phyloP scores from a whole-genome alignment of 2,888 invertebrate genomes.

The Parnassius orleans region DNA sequence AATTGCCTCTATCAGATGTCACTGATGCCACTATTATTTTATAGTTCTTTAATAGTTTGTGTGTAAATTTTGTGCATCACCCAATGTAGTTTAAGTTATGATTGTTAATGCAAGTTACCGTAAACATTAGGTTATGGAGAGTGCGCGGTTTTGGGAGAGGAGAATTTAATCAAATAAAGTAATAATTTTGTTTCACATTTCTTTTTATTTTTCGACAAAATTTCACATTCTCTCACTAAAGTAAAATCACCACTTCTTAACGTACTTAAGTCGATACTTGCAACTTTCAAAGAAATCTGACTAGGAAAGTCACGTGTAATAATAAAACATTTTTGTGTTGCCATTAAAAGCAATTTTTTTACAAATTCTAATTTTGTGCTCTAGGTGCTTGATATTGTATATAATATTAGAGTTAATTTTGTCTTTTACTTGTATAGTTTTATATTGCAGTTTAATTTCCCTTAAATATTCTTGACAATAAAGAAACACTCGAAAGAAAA shows the following conservation, averaged over 20 bases:
- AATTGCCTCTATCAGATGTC: too few relatives aligned
- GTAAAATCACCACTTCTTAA: conserved; percentile 63
- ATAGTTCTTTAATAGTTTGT: too few relatives aligned
- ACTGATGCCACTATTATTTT: too few relatives aligned
- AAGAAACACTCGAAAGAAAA: too few relatives aligned
- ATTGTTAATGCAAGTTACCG: too few relatives aligned
- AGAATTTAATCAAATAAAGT: conserved; percentile 36
- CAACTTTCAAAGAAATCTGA: conserved; percentile 53
- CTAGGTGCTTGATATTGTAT: conserved; percentile 31
- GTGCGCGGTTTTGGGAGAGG: neutral
- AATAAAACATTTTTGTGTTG: conserved; percentile 13
- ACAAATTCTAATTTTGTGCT: conserved; percentile 37
- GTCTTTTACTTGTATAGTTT: neutral
- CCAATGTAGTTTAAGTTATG: too few relatives aligned
- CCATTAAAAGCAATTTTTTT: conserved; percentile 14
- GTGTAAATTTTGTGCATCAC: too few relatives aligned
- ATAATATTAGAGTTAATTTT: conserved; percentile 2
- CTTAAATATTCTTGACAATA: too few relatives aligned
- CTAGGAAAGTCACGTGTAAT: conserved; percentile 52
- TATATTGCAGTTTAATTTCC: too few relatives aligned
- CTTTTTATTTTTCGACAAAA: conserved; percentile 61
- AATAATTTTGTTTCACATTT: conserved; percentile 36
- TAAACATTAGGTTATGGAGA: neutral
- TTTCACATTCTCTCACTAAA: conserved; percentile 62
- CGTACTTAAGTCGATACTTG: conserved; percentile 33